Base-by-base conservation (phyloP, 2,797 vertebrate genomes). In the Amblyraja radiata region DNA sequence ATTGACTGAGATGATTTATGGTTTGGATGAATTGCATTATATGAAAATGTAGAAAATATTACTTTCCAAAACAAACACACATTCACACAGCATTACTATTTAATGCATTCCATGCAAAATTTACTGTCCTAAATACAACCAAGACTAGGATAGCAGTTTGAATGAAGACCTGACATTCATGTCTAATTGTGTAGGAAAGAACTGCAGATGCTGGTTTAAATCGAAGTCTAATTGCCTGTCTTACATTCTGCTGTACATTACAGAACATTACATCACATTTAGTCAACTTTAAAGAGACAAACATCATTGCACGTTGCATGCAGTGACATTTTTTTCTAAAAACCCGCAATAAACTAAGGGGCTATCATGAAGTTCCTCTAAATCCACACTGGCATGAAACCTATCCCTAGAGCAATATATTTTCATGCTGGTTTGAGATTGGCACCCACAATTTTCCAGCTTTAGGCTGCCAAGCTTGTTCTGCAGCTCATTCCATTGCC, bases 401-500 rank as follows among this genome's bases (percentile, higher is more conserved):
- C 71, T 28, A 46, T 14, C 90, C 68, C 65, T 46, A 21, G 71
- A 92, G 90, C 73, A 76, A 39, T 71, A 92, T 54, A 92, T 92
- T 92, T 92, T 92, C 90, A 92, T 74, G 46, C 71, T 92, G 90
- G 36, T 92, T 92, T 92, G 90, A 92, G 90, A 92, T 92, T 92
- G 90, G 90, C 90, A 92, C 90, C 36, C 76, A 23, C 46, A 92
- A 91, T 76, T 92, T 92, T 39, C 71, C 76, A 14, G 39, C 73
- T 92, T 92, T 92, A 58, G 90, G 68, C 90, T 39, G 90, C 90
- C 90, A 92, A 76, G 36, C 76, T 74, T 54, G 71, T 92, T 25
- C 65, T 92, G 65, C 90, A 92, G 39, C n/a, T 73, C 58, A 92
- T 73, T 92, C 90, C 36, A 76, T 54, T 92, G 46, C 90, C 90